Evolutionary conservation across 2,113 vertebrate species (phyloP).

Genomic region (Chiloscyllium plagiosum): DNA sequence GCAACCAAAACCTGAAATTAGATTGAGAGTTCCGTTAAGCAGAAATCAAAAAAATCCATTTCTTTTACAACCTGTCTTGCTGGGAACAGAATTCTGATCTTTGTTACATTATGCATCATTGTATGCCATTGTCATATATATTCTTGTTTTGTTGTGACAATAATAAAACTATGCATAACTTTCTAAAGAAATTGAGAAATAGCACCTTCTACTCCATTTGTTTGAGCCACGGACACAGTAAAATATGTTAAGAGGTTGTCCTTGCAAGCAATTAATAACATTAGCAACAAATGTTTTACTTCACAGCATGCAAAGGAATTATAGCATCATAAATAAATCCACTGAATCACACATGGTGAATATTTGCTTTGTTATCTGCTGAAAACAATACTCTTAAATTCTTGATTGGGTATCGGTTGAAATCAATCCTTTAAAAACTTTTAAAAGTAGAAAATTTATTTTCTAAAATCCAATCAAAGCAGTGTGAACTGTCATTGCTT

Average conservation of each 20-base stretch:
- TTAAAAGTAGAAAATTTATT: background rate
- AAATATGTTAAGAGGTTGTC: background rate
- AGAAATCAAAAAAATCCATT: background rate
- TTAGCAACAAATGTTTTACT: background rate
- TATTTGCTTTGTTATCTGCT: background rate
- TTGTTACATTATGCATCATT: background rate
- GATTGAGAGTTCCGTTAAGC: background rate
- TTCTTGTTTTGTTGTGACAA: background rate
- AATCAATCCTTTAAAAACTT: background rate
- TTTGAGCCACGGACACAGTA: background rate
- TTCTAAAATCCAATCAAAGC: background rate
- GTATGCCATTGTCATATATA: background rate
- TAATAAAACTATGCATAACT: background rate
- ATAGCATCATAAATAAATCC: slow-evolving; percentile 5
- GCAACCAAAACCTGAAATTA: background rate
- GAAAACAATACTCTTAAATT: background rate
- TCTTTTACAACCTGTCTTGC: background rate
- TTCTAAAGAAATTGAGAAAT: background rate
- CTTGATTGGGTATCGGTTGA: background rate
- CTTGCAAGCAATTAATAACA: background rate
- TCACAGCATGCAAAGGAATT: background rate
- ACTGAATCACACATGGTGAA: background rate
- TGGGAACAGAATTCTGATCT: background rate
- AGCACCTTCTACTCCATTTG: background rate
- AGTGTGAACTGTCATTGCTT: background rate